A percentile compares a stretch with the other conserved stretches of the same genome.
phyloP scores from a whole-genome alignment of 2,888 invertebrate genomes.

The Drosophila demipolita region DNA sequence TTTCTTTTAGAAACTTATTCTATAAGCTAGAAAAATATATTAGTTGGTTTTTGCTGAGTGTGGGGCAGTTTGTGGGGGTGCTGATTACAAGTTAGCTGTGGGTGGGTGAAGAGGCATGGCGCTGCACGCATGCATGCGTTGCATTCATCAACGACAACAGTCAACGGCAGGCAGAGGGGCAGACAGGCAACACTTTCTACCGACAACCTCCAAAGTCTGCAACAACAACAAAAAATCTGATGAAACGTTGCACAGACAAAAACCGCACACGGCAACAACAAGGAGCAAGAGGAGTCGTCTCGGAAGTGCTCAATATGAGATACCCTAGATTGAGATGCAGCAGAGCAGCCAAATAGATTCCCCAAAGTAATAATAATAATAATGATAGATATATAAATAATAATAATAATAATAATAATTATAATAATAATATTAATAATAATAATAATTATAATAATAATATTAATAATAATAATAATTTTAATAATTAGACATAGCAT shows the following conservation, averaged over 20 bases:
- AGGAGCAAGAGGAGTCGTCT: neutral
- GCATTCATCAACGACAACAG: conserved; percentile 70
- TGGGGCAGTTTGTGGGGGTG: neutral
- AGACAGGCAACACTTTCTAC: conserved; percentile 55
- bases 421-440: too few species aligned
- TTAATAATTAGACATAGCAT: neutral
- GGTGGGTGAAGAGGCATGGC: conserved; percentile 38
- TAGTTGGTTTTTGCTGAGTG: neutral
- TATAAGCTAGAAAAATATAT: neutral
- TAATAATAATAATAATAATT: too few species aligned
- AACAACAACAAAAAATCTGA: conserved; percentile 32
- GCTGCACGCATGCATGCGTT: conserved; percentile 78
- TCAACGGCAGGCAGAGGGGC: neutral
- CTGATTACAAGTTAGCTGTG: neutral
- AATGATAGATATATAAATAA: too few species aligned
- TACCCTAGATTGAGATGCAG: conserved; percentile 2
- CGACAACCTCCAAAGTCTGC: conserved; percentile 44
- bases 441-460: neutral
- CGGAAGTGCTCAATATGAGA: neutral
- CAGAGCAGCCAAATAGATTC: neutral
- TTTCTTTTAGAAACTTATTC: neutral
- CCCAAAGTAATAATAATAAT: neutral
- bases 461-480: too few species aligned
- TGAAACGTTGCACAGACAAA: conserved; percentile 54
- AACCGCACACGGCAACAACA: conserved; percentile 47